phyloP scores from a whole-genome alignment of 2,888 invertebrate species.

The Eremobia ochroleuca region DNA sequence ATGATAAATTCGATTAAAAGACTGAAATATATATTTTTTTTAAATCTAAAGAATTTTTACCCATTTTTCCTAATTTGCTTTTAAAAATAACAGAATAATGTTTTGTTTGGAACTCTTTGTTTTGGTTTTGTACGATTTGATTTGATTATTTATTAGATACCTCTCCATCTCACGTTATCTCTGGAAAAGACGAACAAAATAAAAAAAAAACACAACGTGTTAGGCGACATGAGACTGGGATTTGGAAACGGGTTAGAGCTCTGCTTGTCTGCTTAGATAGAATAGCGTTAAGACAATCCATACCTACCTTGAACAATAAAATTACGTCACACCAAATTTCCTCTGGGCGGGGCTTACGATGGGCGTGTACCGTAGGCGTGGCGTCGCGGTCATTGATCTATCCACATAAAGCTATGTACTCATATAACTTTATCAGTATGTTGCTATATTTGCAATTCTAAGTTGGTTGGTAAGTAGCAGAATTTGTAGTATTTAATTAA shows the following conservation, averaged over 20 bases:
- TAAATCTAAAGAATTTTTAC: too few species aligned
- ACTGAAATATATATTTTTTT: too few species aligned
- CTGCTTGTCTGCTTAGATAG: constrained; percentile 5
- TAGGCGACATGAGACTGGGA: too few species aligned
- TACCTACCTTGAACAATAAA: constrained; percentile 21
- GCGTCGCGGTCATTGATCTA: constrained; percentile 80
- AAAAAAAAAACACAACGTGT: too few species aligned
- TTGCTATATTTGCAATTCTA: constrained; percentile 85
- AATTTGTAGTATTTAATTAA: constrained; percentile 42
- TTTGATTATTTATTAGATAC: too few species aligned
- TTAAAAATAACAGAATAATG: too few species aligned
- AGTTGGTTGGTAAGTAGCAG: constrained; percentile 62
- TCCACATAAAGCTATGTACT: constrained; percentile 69
- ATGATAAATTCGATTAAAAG: too few species aligned
- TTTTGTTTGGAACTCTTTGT: too few species aligned
- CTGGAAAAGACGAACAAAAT: too few species aligned
- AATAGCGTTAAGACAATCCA: constrained; percentile 23
- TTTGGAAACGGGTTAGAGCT: not conserved
- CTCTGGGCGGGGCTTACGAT: constrained; percentile 80
- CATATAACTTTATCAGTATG: constrained; percentile 71
- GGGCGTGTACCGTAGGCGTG: constrained; percentile 85
- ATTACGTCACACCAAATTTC: constrained; percentile 72
- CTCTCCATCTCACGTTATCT: too few species aligned
- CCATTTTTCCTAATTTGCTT: too few species aligned
- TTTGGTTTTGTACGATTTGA: too few species aligned